Base-by-base conservation (phyloP, 2,888 invertebrate species). In the Miltochrista miniata region DNA sequence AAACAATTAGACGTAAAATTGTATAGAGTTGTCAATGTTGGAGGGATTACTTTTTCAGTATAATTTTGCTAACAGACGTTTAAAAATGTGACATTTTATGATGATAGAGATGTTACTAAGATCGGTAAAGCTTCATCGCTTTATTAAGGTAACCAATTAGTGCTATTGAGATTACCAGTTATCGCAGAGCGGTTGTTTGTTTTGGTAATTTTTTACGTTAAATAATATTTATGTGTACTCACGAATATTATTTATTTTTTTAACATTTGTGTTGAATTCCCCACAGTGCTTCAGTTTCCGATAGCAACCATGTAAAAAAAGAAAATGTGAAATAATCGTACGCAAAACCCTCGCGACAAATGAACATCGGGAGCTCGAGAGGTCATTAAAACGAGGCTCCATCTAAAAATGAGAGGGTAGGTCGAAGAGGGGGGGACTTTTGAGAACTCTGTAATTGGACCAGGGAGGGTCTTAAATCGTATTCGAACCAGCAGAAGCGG, bases 341-440 rank as follows among this genome's bases (percentile, higher is more conserved):
- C 82, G 85, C 85, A 84, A 87, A 87, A 81, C 81, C 83, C 85
- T 80, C 72, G 86, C 88, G 89, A 90, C 90, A 91, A 91, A 90
- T 91, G 91, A 91, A 87, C 90, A 91, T 88, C 90, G 89, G 83
- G 76, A 79, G 72, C 84, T 90, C 75, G 85, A 91, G 91, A 90
- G 90, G 90, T 91, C 90, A 90, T 91, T 91, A 91, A 90, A 90
- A 88, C 79, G 85, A 80, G 85, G 80, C 87, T 85, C 87, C 87
- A 87, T 90, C 87, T 88, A 88, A 90, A 90, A 91, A 88, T 82
- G 85, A 81, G 82, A 81, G 85, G 82, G 79, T 75, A 75, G 56
- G 74, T 76, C 58, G 50, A 55, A 61, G 68, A 61, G 79, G 48
- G 80, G 83, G 80, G 85, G 79, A 81, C 80, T 85, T 85, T 90